Percentiles rank a stretch among this genome's conserved stretches.
phyloP scores from a whole-genome alignment of 1,140 invertebrate genomes.

The Leucophenga varia region DNA sequence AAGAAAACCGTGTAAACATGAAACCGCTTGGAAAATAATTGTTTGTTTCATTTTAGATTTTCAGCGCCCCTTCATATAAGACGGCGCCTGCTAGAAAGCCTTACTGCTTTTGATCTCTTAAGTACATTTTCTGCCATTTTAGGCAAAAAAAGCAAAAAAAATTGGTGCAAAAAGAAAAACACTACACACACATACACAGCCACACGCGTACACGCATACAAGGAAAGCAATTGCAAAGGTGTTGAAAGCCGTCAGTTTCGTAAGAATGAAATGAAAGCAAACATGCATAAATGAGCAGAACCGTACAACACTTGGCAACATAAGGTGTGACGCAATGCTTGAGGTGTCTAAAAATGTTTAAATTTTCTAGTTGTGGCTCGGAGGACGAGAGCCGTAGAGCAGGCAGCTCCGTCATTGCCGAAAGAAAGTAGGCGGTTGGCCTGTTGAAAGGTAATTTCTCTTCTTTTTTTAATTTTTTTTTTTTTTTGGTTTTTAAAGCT shows the following conservation, averaged over 20 bases:
- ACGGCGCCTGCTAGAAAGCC: no score
- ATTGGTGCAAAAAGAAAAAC: neutral
- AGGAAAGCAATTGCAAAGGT: conserved; percentile 19
- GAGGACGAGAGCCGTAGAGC: neutral
- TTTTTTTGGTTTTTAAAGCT: no score
- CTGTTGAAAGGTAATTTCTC: conserved; percentile 48
- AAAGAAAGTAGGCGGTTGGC: conserved; percentile 28
- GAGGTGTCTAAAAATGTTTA: conserved; percentile 45
- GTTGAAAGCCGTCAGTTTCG: conserved; percentile 48
- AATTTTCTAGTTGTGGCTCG: conserved; percentile 28
- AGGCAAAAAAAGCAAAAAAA: neutral
- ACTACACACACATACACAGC: neutral
- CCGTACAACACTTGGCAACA: conserved; percentile 12
- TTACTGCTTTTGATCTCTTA: no score
- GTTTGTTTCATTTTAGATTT: no score
- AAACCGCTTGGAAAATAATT: no score
- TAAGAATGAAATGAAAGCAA: conserved; percentile 28
- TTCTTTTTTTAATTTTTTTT: no score
- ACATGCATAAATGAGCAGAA: conserved; percentile 28
- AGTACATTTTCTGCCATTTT: no score
- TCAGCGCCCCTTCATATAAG: no score
- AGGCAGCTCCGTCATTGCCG: no score
- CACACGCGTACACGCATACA: neutral
- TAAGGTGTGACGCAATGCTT: conserved; percentile 6
- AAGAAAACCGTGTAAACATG: no score